phyloP scores from a whole-genome alignment of 1,140 invertebrate species.

The Maconellicoccus hirsutus region DNA sequence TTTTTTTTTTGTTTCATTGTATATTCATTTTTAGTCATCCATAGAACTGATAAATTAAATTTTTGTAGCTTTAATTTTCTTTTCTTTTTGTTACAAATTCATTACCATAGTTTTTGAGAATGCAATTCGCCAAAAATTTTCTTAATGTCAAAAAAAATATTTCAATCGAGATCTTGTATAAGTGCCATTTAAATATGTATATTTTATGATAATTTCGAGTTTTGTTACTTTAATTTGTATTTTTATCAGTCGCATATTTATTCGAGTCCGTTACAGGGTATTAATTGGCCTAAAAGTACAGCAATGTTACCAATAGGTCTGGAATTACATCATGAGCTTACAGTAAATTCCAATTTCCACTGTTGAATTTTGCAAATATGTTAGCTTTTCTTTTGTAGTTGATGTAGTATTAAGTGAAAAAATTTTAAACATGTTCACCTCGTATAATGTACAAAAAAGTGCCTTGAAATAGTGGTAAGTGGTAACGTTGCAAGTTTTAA shows the following conservation, averaged over 20 bases:
- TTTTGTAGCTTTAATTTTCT: slow-evolving; percentile 17
- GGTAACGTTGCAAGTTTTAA: neutral
- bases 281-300: neutral
- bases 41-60: slow-evolving; percentile 18
- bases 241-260: neutral
- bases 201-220: neutral
- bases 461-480: neutral
- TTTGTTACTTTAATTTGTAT: neutral
- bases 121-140: neutral
- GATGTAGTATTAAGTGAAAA: neutral
- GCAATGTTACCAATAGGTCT: slow-evolving; percentile 4
- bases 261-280: neutral
- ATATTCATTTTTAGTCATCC: slow-evolving; percentile 13
- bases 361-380: neutral
- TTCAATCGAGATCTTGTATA: neutral
- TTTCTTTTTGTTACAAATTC: neutral
- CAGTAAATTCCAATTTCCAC: neutral
- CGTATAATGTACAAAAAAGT: neutral
- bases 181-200: neutral
- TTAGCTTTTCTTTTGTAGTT: neutral
- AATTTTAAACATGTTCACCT: neutral
- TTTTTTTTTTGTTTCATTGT: neutral
- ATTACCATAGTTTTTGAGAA: slow-evolving; percentile 4
- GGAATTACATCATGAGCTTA: neutral
- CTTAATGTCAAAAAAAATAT: neutral